These are phyloP conservation scores for Molanna angustata DNA, from an alignment of 2,888 invertebrate species.

Conservation along the genomic window DNA sequence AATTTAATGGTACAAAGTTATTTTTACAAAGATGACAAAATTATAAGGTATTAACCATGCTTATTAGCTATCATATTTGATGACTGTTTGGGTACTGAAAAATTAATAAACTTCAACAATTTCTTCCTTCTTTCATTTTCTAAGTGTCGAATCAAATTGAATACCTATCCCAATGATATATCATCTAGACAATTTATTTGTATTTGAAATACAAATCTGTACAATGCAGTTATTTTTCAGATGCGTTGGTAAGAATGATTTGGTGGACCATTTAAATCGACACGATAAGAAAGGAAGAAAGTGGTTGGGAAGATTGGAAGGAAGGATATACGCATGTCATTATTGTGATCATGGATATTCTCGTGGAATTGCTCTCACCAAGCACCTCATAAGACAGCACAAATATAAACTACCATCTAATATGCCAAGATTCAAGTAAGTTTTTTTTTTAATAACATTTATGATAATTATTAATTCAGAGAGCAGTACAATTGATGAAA, in stretches of 20 bases:
- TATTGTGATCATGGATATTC: slow-evolving; percentile 68
- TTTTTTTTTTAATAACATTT: slow-evolving; percentile 5
- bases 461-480: no score
- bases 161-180: no score
- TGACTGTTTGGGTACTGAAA: no score
- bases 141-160: no score
- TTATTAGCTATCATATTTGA: no score
- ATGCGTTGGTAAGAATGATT: slow-evolving; percentile 59
- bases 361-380: slow-evolving; percentile 64
- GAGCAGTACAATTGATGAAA: no score
- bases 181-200: no score
- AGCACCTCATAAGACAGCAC: slow-evolving; percentile 69
- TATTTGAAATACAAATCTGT: no score
- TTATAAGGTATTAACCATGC: no score
- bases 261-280: slow-evolving; percentile 53
- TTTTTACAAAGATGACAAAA: no score
- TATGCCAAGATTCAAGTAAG: slow-evolving; percentile 67
- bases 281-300: slow-evolving; percentile 39
- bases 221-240: slow-evolving; percentile 44
- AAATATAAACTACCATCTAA: slow-evolving; percentile 73
- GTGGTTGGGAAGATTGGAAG: slow-evolving; percentile 31
- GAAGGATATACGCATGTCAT: slow-evolving; percentile 62
- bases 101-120: no score
- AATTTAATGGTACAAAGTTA: no score
- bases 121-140: not conserved